Conservation (phyloP, 1,140 invertebrate species). For the Anadara kagoshimensis region DNA sequence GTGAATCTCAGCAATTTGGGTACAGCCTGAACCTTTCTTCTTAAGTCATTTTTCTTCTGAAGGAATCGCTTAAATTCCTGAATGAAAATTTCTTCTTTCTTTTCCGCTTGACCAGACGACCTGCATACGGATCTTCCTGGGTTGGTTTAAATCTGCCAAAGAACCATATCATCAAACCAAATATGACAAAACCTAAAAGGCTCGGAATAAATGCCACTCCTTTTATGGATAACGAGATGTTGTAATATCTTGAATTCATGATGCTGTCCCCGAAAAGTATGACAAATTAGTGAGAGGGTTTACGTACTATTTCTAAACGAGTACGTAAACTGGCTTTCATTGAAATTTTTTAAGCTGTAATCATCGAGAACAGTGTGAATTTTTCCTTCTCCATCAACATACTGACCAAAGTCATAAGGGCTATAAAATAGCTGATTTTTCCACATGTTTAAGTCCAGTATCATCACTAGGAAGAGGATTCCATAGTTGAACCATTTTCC, state of each 20-base stretch:
- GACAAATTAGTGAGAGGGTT: constrained; percentile 71
- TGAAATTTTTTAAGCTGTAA: constrained; percentile 68
- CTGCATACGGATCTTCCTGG: constrained; percentile 66
- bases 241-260: constrained; percentile 77
- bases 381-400: constrained; percentile 71
- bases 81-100: constrained; percentile 47
- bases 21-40: constrained; percentile 44
- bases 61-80: constrained; percentile 21
- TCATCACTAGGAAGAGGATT: constrained; percentile 77
- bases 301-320: constrained; percentile 68
- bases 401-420: constrained; percentile 77
- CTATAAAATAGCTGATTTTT: constrained; percentile 79
- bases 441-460: constrained; percentile 79
- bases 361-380: constrained; percentile 75
- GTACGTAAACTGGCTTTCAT: constrained; percentile 72
- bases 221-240: constrained; percentile 73
- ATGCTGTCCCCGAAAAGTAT: constrained; percentile 73
- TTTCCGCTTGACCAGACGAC: constrained; percentile 64
- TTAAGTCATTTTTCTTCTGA: constrained; percentile 28
- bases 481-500: constrained; percentile 81
- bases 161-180: constrained; percentile 73
- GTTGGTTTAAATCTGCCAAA: constrained; percentile 76
- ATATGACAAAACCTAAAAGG: constrained; percentile 71
- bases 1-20: constrained; percentile 43
- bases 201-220: constrained; percentile 75